These are phyloP conservation scores for Zaprionus lachaisei DNA, from an alignment of 1,140 invertebrate genomes.

Conservation along the genomic window DNA sequence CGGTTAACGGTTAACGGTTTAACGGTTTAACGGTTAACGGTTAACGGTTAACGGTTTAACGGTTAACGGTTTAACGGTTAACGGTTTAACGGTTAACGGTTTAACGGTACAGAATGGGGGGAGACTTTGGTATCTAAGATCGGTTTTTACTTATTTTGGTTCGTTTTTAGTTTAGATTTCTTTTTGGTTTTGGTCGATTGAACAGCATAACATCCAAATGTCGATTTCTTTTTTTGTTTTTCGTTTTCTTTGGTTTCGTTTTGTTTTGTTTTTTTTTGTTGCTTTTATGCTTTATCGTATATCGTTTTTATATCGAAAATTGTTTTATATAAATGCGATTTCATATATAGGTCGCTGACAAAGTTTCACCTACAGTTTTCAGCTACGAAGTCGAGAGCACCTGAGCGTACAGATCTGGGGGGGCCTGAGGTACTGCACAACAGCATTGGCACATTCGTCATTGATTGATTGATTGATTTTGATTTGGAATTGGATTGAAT, in stretches of 20 bases:
- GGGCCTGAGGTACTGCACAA: constrained; percentile 79
- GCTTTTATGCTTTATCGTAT: constrained; percentile 3
- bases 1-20: constrained; percentile 38
- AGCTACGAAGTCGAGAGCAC: constrained; percentile 14
- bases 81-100: constrained; percentile 38
- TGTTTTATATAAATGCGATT: constrained; percentile 39
- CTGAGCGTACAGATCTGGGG: constrained; percentile 50
- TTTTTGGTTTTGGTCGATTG: constrained; percentile 54
- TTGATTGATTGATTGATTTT: constrained; percentile 30
- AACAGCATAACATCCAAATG: constrained; percentile 84
- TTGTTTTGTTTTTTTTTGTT: constrained; percentile 52
- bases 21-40: constrained; percentile 32
- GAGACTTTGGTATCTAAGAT: constrained; percentile 30
- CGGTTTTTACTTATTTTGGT: constrained; percentile 23
- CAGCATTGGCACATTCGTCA: constrained; percentile 62
- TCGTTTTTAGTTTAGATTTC: constrained; percentile 18
- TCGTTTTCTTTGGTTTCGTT: constrained; percentile 37
- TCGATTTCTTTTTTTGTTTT: constrained; percentile 76
- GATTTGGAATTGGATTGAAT: constrained; percentile 22
- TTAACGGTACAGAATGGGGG: constrained; percentile 27
- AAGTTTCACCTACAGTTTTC: constrained; percentile 26
- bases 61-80: constrained; percentile 2
- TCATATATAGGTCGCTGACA: constrained; percentile 1
- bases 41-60: constrained; percentile 26
- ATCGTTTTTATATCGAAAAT: constrained; percentile 2